Evolutionary conservation across 2,888 invertebrate species (phyloP).

Genomic region (Micoletzkya japonica): DNA sequence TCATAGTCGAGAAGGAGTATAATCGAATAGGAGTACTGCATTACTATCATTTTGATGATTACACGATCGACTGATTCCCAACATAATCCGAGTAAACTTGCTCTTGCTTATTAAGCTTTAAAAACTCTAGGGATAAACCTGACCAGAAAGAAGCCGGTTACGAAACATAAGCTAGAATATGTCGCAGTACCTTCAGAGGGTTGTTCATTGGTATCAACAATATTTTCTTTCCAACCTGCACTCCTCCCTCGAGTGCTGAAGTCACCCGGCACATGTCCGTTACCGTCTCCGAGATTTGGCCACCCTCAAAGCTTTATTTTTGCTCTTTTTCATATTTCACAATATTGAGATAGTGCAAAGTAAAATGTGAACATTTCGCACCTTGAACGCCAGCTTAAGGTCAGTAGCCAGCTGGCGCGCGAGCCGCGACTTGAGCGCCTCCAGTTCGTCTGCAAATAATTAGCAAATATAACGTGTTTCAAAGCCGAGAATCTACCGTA

Average conservation of each 20-base stretch:
- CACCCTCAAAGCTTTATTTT: slow-evolving; percentile 43
- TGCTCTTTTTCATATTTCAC: not conserved
- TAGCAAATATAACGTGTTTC: not conserved
- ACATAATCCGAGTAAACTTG: no score
- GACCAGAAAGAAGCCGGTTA: not conserved
- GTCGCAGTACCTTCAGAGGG: no score
- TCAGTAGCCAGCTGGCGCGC: slow-evolving; percentile 55
- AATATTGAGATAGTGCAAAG: not conserved
- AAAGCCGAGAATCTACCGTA: not conserved
- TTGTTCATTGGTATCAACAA: no score
- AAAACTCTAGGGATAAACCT: not conserved
- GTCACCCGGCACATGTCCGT: slow-evolving; percentile 62
- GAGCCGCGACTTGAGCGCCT: slow-evolving; percentile 52
- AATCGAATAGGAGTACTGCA: no score
- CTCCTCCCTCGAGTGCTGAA: slow-evolving; percentile 56
- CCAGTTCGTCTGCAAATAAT: slow-evolving; percentile 44
- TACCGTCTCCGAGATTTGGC: slow-evolving; percentile 50
- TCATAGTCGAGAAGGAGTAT: not conserved
- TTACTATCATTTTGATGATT: no score
- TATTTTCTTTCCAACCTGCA: slow-evolving; percentile 54
- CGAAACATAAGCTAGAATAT: not conserved
- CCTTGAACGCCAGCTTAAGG: slow-evolving; percentile 55
- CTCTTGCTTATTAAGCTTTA: not conserved
- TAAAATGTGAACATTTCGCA: slow-evolving; percentile 6
- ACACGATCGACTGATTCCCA: no score